Base-by-base conservation (phyloP, 2,113 vertebrate genomes). In the Urocolius indicus region DNA sequence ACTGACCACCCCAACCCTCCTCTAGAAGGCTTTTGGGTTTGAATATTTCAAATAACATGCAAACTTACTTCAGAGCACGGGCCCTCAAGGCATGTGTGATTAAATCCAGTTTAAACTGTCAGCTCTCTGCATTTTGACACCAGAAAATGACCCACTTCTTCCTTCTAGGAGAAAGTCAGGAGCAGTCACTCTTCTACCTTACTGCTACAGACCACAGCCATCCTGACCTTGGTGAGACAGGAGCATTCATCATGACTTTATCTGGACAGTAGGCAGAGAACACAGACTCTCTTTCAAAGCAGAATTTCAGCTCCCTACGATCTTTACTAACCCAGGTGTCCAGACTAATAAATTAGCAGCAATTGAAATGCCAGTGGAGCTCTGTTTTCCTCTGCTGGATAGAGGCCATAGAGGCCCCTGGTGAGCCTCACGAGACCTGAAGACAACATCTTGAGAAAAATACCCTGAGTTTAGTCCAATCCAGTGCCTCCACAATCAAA, bases 61-160 rank as follows among this genome's bases (percentile, higher is more conserved):
- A 71, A 90, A 77, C 46, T 30, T 82, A 58, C 72, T 66, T 57
- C 49, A 84, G 46, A 59, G 58, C 38, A 61, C 61, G 46, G n/a
- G 19, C 54, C 59, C 62, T 76, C 49, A 30, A 87, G 69, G 78
- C 66, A 46, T 5, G 36, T 59, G 48, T 34, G n/a, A 57, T 91
- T 78, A 87, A 84, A 85, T 84, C 43, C 36, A 59, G 36, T 90
- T 92, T 76, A 86, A 86, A 57, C 48, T 93, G 71, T 75, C 73
- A 61, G 61, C 65, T 86, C 58, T 58, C 73, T 46, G 30, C 65
- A 17, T 30, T 68, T 87, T 77, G n/a, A 20, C 52, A 84, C 51
- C 27, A 61, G 93, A 71, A 88, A 71, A 63, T 52, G 46, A 74
- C 45, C 65, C 79, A 66, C 41, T 74, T 91, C 79, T 74, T 78